These are phyloP conservation scores for Brevimyrus niger DNA, from an alignment of 2,113 vertebrate species.

Conservation along the genomic window DNA sequence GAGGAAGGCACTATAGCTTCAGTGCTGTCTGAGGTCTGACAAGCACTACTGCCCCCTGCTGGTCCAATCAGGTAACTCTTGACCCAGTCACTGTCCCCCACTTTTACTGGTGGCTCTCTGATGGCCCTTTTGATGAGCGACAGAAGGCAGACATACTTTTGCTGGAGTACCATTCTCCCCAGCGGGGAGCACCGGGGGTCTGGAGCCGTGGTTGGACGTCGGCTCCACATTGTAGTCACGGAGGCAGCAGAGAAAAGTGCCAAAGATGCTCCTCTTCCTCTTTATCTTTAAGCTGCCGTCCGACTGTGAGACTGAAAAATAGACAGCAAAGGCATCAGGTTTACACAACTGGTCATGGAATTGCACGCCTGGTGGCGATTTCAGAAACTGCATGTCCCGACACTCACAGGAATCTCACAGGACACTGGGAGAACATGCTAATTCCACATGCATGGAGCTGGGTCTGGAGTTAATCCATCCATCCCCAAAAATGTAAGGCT, in stretches of 20 bases:
- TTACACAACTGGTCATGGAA: background rate
- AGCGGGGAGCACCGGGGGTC: constrained; percentile 71
- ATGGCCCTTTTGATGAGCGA: background rate
- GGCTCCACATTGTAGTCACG: constrained; percentile 89
- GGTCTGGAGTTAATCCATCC: background rate
- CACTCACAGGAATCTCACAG: background rate
- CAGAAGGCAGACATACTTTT: background rate
- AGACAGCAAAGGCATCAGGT: constrained; percentile 13
- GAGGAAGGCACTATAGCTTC: constrained; percentile 58
- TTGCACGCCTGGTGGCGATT: background rate
- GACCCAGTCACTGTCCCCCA: background rate
- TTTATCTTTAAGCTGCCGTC: constrained; percentile 89
- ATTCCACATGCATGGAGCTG: background rate
- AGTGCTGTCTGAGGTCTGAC: background rate
- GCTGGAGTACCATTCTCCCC: constrained; percentile 70
- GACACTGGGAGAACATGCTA: background rate
- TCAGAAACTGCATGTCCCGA: background rate
- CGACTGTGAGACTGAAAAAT: constrained; percentile 73
- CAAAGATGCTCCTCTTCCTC: constrained; percentile 86
- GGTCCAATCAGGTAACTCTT: background rate
- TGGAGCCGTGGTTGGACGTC: constrained; percentile 73
- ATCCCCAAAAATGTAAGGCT: background rate
- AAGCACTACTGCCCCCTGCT: background rate
- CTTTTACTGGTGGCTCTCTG: background rate
- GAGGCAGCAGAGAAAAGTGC: constrained; percentile 98